Conservation (phyloP, 2,888 invertebrate genomes). For the Seira sanloemensis region DNA sequence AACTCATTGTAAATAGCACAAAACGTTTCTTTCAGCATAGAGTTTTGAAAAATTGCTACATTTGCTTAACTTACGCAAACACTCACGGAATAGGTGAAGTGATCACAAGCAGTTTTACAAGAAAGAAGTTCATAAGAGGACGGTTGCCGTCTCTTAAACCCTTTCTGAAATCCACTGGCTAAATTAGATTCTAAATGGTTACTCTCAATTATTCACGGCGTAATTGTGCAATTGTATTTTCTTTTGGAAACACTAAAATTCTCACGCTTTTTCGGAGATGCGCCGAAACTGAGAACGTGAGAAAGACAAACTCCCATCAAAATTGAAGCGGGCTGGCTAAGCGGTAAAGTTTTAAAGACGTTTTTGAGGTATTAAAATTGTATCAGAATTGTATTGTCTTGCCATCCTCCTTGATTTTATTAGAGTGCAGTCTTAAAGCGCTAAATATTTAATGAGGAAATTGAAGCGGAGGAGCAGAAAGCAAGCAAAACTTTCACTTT, state of each 20-base stretch:
- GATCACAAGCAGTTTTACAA: too few relatives aligned
- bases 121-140: too few relatives aligned
- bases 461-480: too few relatives aligned
- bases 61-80: background rate
- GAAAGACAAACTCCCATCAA: too few relatives aligned
- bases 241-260: background rate
- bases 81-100: background rate
- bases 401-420: background rate
- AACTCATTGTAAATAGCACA: too few relatives aligned
- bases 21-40: too few relatives aligned
- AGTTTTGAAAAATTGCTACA: too few relatives aligned
- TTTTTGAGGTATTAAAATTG: background rate
- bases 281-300: too few relatives aligned
- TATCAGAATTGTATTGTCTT: background rate
- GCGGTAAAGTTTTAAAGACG: background rate
- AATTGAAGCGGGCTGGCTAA: background rate
- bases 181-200: constrained; percentile 27
- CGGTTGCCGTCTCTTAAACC: too few relatives aligned
- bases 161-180: background rate
- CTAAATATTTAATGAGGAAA: background rate
- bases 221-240: background rate
- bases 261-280: background rate
- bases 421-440: background rate
- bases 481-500: too few relatives aligned
- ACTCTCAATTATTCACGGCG: background rate